Evolutionary conservation across 1,140 invertebrate species (phyloP), one percentile per base, ranked within the genome.

Genomic region (Eriocheir sinensis): DNA sequence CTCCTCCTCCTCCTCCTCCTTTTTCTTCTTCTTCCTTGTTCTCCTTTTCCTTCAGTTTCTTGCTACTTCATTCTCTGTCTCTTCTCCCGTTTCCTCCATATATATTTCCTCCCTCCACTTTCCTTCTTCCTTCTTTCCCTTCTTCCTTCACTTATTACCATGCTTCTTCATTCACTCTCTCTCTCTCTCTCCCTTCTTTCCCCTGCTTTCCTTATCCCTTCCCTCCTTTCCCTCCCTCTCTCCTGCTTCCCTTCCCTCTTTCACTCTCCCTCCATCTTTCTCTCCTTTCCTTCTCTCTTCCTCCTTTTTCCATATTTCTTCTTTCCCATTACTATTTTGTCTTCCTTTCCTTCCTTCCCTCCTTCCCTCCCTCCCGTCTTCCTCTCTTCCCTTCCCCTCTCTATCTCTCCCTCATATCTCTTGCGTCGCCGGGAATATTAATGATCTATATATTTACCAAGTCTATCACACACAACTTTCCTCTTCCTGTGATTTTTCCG

Each of bases 361-460:
- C 81, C 32, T 34, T 34, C 34, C 81, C 34, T 36, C 30, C 85
- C 12, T 27, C 81, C 30, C 32, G 9, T 83, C 32, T 32, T 32
- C 81, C 17, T 83, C 81, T 32, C 9, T 32, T 30, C 32, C 32
- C 9, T 32, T 83, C 9, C 9, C 81, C 81, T 83, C 32, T 8
- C 8, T 15, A 15, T 83, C 81, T 30, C 30, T 83, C 34, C 81
- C 81, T 32, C 9, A 9, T 30, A 9, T 83, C 81, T 32, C 81
- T 83, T n/a, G 12, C 81, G 17, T n/a, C 36, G 38, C 41, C 88
- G 12, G 32, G 83, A 85, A 38, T 85, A 85, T 72, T 72, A 72
- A 72, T 72, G 60, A 72, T 41, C 83, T 34, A 40, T 86, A 38
- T 34, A 38, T 86, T 86, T 15, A 40, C 83, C 30, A 89, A 44